Evolutionary conservation across 2,113 vertebrate genomes (phyloP), one percentile per base, ranked within the genome.

Genomic region (Lethenteron camtschaticum): DNA sequence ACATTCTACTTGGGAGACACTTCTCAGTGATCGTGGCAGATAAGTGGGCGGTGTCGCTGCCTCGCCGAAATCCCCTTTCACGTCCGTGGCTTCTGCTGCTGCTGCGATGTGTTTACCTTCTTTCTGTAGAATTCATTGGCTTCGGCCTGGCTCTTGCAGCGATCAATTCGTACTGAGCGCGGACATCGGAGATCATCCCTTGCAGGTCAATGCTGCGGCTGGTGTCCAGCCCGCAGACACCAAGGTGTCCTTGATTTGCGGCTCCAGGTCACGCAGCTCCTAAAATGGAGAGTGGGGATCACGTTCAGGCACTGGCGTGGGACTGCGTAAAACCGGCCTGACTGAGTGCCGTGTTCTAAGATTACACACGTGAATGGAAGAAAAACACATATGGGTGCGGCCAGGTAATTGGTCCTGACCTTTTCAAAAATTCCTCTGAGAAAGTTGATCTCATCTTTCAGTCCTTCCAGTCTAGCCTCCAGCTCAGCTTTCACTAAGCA

Each of bases 191-290:
- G 0, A 96, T 85, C 68, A 90, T 80, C 69, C 83, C 75, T 58
- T 89, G 82, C 81, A 89, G 80, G 79, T 95, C 82, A 57, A 95
- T 81, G 73, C 76, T 82, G 71, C 85, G 81, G n/a, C 79, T 87
- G 80, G 89, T 90, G 81, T 91, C 88, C 87, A 91, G 89, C 75
- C 87, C 24, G 95, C 81, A 9, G 87, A 70, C 16, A 95, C 84
- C 0, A 84, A 86, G 1, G 86, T 95, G 78, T 92, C 84, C 0
- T 83, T 85, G 77, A 90, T 85, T 78, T 87, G 86, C 58, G 76
- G 71, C 77, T 91, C 86, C 73, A 92, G 75, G 78, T 92, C 86
- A 4, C 81, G 79, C 73, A 91, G 73, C 73, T 96, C 87, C 89
- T 95, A 74, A 10, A 66, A 66, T 9, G 24, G 63, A 24, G 41